Conservation (phyloP, 30 jellyfish, hydroid and myxozoan genomes). For the Aurelia sp. region DNA sequence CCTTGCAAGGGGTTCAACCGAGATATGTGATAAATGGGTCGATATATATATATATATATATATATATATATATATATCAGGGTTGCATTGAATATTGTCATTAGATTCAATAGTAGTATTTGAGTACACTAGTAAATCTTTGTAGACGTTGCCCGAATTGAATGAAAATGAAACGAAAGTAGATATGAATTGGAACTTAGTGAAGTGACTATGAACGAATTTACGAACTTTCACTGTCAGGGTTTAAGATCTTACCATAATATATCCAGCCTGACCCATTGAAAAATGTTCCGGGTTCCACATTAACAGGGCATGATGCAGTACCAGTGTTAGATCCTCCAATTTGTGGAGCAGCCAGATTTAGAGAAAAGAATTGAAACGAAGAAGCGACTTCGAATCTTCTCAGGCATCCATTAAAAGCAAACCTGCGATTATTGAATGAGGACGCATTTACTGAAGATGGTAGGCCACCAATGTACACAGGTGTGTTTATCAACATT, state of each 20-base stretch:
- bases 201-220: too few species aligned
- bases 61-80: too few species aligned
- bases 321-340: conserved; percentile 93
- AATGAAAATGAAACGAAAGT: too few species aligned
- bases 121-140: too few species aligned
- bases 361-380: conserved; percentile 74
- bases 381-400: conserved; percentile 95
- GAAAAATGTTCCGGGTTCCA: conserved; percentile 90
- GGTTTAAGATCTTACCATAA: conserved; percentile 57
- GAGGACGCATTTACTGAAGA: conserved; percentile 66
- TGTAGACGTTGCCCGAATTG: too few species aligned
- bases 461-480: conserved; percentile 97
- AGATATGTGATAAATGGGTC: too few species aligned
- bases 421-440: conserved; percentile 63
- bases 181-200: too few species aligned
- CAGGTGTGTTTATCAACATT: conserved; percentile 69
- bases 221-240: too few species aligned
- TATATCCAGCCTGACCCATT: conserved; percentile 85
- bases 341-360: conserved; percentile 80
- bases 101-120: too few species aligned
- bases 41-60: too few species aligned
- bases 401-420: conserved; percentile 91
- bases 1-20: too few species aligned
- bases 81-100: too few species aligned
- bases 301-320: conserved; percentile 79